A percentile compares a stretch with the other conserved stretches of the same genome.
Evolutionary conservation across 2,113 vertebrate species (phyloP).

Genomic region (Indri indri): DNA sequence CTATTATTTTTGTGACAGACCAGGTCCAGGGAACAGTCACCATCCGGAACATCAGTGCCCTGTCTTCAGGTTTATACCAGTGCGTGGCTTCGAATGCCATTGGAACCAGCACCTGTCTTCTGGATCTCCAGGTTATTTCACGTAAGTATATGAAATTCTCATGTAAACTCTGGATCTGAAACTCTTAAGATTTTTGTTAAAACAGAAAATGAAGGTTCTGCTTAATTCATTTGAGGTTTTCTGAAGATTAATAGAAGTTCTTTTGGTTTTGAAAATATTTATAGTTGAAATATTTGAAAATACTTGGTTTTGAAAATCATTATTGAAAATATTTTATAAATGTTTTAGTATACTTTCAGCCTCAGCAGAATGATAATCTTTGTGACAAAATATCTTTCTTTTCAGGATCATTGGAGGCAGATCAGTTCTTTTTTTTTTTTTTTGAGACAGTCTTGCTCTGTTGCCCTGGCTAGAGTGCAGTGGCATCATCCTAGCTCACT

Average conservation of each 20-base stretch:
- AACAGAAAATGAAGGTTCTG: background rate
- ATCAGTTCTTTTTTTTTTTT: background rate
- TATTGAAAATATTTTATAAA: background rate
- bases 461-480: no score
- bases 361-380: background rate
- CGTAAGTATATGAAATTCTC: constrained; percentile 89
- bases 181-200: background rate
- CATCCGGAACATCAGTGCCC: constrained; percentile 95
- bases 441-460: no score
- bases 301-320: no score
- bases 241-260: background rate
- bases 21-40: constrained; percentile 96
- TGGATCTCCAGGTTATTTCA: constrained; percentile 95
- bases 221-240: background rate
- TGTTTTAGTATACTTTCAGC: background rate
- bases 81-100: constrained; percentile 96
- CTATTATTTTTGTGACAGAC: constrained; percentile 86
- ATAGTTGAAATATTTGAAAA: no score
- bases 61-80: constrained; percentile 96
- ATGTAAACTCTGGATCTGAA: background rate
- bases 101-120: constrained; percentile 95
- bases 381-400: background rate
- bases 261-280: background rate
- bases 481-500: no score
- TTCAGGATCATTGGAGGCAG: background rate